Evolutionary conservation across 2,888 invertebrate genomes (phyloP).

Genomic region (Drosophila fungiperda): DNA sequence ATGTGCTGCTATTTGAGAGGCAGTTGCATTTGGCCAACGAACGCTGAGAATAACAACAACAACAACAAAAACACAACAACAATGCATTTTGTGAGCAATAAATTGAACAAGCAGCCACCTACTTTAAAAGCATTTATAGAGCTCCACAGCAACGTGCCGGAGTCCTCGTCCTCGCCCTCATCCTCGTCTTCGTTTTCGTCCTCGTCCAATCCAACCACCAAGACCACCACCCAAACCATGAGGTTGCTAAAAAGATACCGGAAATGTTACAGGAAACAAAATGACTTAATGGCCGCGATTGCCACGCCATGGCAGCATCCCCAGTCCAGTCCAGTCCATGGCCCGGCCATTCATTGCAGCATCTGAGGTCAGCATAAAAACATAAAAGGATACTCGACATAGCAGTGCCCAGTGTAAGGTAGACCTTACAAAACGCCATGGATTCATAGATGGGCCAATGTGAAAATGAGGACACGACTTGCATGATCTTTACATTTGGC

Average conservation of each 20-base stretch:
- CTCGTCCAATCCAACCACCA: constrained; percentile 1
- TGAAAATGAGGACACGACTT: constrained; percentile 1
- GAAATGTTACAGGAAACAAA: constrained; percentile 78
- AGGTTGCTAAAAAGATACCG: constrained; percentile 75
- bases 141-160: constrained; percentile 18
- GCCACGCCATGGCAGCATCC: constrained; percentile 60
- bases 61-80: constrained; percentile 45
- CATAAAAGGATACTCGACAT: constrained; percentile 36
- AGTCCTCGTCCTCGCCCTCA: too few species aligned
- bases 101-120: constrained; percentile 72
- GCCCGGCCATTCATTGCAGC: constrained; percentile 61
- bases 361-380: constrained; percentile 67
- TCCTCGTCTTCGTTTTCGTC: too few species aligned
- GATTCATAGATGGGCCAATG: constrained; percentile 18
- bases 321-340: constrained; percentile 10
- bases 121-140: constrained; percentile 72
- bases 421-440: constrained; percentile 42
- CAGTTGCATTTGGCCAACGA: constrained; percentile 47
- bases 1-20: constrained; percentile 55
- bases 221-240: constrained; percentile 31
- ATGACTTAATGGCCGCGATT: constrained; percentile 79
- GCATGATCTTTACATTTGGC: constrained; percentile 6
- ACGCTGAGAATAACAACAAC: constrained; percentile 1
- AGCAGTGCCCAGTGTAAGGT: constrained; percentile 28
- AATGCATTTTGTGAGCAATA: constrained; percentile 70